Base-by-base conservation (phyloP, 2,797 vertebrate species). In the Ambastaia sidthimunki region DNA sequence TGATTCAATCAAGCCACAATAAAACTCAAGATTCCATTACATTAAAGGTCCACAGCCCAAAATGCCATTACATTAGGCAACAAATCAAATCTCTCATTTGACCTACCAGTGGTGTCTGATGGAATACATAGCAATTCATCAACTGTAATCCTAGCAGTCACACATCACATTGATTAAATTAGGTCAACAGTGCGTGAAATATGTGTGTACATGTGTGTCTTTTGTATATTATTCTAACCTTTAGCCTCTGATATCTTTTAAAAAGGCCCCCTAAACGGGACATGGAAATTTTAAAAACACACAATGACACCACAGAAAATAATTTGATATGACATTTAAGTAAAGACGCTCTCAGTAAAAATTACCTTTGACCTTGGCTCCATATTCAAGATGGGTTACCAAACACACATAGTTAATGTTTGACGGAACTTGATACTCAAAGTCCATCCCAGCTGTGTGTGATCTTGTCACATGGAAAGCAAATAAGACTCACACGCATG, bases 1-100 rank as follows among this genome's bases (percentile, higher is more conserved):
- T 63, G 76, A 86, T 86, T 76, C n/a, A 66, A 83, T 83, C 72
- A 80, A 83, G 76, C 34, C 19, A 6, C 66, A 80, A 70, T 82
- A 84, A 81, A 82, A 84, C 52, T 44, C 69, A 74, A 71, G 44
- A 67, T 74, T 48, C 80, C 54, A 68, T 78, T 71, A 63, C 72
- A 71, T 69, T 73, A 67, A 66, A 55, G 37, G 67, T 70, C 75
- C 54, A 68, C 37, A 31, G 54, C 72, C 62, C 63, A 83, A 81
- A 71, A 80, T 54, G 75, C 68, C 73, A 85, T 78, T 78, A 80
- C 72, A 77, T 83, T 80, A 82, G 69, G 48, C 1, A 74, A 69
- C 66, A 63, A 71, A 71, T 78, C 23, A 78, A 80, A 82, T 82
- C 69, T 4, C 60, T 71, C 71, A 57, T 65, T 74, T 69, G 37